These are phyloP conservation scores for Sorex maritimensis DNA, from an alignment of 2,797 vertebrate genomes.

Conservation along the genomic window DNA sequence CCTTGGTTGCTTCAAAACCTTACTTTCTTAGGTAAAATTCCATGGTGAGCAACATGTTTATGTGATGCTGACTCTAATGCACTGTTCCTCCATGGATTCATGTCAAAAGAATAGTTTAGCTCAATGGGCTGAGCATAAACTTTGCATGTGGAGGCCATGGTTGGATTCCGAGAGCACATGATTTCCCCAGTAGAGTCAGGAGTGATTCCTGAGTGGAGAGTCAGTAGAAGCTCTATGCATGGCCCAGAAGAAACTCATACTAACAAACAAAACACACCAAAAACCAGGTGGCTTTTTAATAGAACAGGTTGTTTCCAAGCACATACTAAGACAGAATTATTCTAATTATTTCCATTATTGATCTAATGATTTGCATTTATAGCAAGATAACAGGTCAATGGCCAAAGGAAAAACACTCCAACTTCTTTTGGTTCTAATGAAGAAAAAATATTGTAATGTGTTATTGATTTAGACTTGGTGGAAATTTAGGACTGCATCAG, in stretches of 20 bases:
- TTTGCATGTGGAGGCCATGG: no score
- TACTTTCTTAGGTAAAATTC: background rate
- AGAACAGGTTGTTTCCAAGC: background rate
- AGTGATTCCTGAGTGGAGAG: no score
- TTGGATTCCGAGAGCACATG: no score
- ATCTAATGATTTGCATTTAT: slow-evolving; percentile 22
- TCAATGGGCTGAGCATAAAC: no score
- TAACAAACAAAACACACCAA: background rate
- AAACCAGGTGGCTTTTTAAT: background rate
- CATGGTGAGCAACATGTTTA: background rate
- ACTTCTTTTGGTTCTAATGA: background rate
- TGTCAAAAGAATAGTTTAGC: no score
- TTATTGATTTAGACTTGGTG: background rate
- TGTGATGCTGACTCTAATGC: background rate
- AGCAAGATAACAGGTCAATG: background rate
- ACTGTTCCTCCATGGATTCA: background rate
- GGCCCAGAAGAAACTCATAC: no score
- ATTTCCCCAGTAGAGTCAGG: no score
- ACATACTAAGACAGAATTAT: background rate
- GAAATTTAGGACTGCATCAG: background rate
- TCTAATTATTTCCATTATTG: background rate
- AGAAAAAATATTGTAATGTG: background rate
- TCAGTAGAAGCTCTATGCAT: no score
- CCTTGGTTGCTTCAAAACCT: background rate
- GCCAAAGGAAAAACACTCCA: background rate